Evolutionary conservation across 2,797 vertebrate species (phyloP).

Genomic region (Manis pentadactyla): DNA sequence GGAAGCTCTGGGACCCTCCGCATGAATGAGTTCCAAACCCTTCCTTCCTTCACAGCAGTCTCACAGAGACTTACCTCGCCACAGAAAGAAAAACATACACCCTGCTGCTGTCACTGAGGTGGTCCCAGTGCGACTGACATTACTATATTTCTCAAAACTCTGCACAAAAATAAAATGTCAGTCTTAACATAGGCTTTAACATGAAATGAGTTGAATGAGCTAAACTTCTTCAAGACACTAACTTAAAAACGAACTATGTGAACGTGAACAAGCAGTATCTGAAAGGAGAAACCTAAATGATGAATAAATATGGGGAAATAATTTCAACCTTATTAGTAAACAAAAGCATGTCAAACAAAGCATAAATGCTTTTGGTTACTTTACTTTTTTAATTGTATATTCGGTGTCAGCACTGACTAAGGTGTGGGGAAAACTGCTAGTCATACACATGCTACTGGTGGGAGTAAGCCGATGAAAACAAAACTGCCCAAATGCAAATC

Average conservation of each 20-base stretch:
- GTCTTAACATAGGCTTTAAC: conserved; percentile 7
- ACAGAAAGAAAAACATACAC: neutral
- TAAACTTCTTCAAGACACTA: neutral
- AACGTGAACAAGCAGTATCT: neutral
- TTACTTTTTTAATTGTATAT: neutral
- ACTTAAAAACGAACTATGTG: neutral
- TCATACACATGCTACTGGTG: neutral
- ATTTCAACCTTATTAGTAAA: neutral
- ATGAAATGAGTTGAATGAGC: neutral
- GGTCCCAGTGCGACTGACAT: neutral
- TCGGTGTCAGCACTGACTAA: accelerated
- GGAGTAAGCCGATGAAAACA: neutral
- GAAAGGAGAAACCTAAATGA: neutral
- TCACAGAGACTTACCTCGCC: conserved; percentile 25
- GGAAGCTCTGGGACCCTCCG: neutral
- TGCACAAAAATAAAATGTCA: conserved; percentile 48
- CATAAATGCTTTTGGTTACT: neutral
- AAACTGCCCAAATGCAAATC: neutral
- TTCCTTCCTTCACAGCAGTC: neutral
- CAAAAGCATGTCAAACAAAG: neutral
- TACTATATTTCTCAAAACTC: neutral
- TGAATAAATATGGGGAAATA: neutral
- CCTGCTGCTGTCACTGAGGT: neutral
- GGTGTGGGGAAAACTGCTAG: neutral
- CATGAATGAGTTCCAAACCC: conserved; percentile 32